Evolutionary conservation across 2,888 invertebrate species (phyloP), one percentile per base, ranked within the genome.

Genomic region (Hirtodrosophila duncani): DNA sequence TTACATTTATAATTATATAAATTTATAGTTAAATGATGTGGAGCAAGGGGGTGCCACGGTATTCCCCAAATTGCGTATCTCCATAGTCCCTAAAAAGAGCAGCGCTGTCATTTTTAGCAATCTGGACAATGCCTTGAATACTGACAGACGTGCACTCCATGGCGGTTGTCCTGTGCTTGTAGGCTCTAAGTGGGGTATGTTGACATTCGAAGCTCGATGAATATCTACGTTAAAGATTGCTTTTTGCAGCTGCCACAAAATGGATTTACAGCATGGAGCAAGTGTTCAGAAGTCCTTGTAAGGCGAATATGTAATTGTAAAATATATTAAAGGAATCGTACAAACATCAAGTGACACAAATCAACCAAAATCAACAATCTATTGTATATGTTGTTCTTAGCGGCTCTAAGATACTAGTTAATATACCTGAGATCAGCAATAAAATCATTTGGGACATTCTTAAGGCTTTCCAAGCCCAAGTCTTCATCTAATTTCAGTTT

Each of bases 21-120:
- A 1, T 6, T 9, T 85, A 51, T 70, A 97, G 96, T 94, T 98
- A 94, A 94, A 93, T 52, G 96, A 97, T 83, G 98, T 98, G 8
- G 91, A 93, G 20, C 96, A 95, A 85, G 98, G 98, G 1, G 98
- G 98, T 11, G 97, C 96, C 2, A 98, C 98, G 0, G 98, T 97
- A 11, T 98, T 98, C 87, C 95, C 97, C 0, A 90, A 91, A 65
- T 88, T 97, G 10, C 92, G 93, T 3, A 89, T 94, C 27, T 91
- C 94, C 18, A 88, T 98, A 45, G 94, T 92, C 90, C 98, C 98
- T 0, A 89, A 90, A 74, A 95, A 95, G 86, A 89, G 90, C 27
- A 81, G 88, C 16, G 89, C 56, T 1, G 2, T 60, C 4, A 11
- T 67, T 14, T 70, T 63, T 63, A 45, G 60, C 23, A 70, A 63